Base-by-base conservation (phyloP, 2,888 invertebrate species). In the Spicauda simplicius region DNA sequence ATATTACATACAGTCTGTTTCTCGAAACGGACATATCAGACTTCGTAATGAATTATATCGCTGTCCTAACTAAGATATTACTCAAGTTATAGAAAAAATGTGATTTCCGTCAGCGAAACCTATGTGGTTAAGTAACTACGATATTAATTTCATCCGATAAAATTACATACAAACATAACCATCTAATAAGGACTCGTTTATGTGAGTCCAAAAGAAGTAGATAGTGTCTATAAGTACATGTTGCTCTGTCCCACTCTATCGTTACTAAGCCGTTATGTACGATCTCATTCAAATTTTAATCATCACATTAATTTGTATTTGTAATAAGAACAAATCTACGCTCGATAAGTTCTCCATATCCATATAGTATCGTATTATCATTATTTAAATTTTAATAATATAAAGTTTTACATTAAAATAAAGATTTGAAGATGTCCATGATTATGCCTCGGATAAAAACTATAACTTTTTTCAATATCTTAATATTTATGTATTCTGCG, bases 41-140 rank as follows among this genome's bases (percentile, higher is more conserved):
- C 87, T 90, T 87, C 81, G 84, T 82, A 83, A 85, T 84, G 78
- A 84, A 82, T 86, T 86, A 84, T 83, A 85, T 85, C 87, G 86
- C 83, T 84, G 80, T 85, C 89, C 88, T 90, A 91, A 84, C 90
- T 91, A 90, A 86, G 80, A 85, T 84, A 86, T 87, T 85, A 85
- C 77, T 86, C 83, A 85, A 88, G 81, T 88, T 86, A 85, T 85
- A 84, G 83, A 85, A 85, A 83, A 84, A 86, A 80, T 60, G 82
- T 84, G 87, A 88, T 86, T n/a, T 86, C 83, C 85, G 77, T 80
- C 80, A 80, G 82, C 83, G 84, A 87, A 85, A 89, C 84, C 84
- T 83, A 84, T 82, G 84, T 84, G 84, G 80, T 81, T 48, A 73
- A 76, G 79, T 85, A 83, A 82, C 80, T 87, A 84, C 74, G 74